Percentiles rank a stretch among this genome's conserved stretches.
phyloP scores from a whole-genome alignment of 2,113 vertebrate genomes.

The Cephalopterus ornatus region DNA sequence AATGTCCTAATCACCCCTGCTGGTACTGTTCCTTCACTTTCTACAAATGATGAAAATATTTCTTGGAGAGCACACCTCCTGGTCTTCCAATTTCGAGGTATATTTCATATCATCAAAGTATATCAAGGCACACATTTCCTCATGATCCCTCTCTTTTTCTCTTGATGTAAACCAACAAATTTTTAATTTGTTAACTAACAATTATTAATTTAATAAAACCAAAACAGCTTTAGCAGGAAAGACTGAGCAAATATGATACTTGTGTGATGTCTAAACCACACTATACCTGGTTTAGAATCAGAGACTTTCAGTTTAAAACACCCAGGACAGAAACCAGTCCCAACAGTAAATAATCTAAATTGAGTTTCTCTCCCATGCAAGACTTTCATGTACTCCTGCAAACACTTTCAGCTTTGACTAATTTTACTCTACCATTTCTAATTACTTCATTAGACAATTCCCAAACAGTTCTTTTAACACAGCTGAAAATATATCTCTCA shows the following conservation, averaged over 20 bases:
- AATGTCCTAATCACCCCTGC: not conserved
- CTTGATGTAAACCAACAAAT: not conserved
- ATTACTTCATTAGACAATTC: not conserved
- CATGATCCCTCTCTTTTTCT: not conserved
- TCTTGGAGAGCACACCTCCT: not conserved
- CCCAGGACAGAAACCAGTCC: not conserved
- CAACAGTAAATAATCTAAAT: not conserved
- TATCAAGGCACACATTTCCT: not conserved
- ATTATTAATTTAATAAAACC: not conserved
- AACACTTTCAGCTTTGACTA: not conserved
- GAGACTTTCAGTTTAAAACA: not conserved
- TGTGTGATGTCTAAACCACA: not conserved
- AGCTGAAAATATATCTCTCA: not conserved
- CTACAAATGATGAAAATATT: not conserved
- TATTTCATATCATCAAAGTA: not conserved
- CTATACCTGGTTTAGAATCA: not conserved
- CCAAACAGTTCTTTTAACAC: not conserved
- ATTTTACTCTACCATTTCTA: not conserved
- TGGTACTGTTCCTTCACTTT: not conserved
- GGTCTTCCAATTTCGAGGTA: not conserved
- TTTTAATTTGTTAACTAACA: not conserved
- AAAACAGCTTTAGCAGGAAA: not conserved
- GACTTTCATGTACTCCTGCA: not conserved
- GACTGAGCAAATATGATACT: not conserved
- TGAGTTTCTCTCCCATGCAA: not conserved